Evolutionary conservation across 2,888 invertebrate species (phyloP).

Genomic region (Thera britannica): DNA sequence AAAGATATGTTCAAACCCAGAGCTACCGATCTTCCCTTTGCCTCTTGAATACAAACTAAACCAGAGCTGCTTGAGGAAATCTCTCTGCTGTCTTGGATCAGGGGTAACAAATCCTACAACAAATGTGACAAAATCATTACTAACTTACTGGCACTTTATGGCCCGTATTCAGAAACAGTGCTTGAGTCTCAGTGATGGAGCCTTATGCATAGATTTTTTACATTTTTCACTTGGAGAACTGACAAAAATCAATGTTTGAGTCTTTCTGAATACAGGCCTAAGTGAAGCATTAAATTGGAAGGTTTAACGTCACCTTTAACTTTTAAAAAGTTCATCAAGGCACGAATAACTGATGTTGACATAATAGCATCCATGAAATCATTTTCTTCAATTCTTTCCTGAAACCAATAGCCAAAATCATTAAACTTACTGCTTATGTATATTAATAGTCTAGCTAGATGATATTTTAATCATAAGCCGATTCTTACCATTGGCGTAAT

Average conservation of each 20-base stretch:
- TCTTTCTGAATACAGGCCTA: not conserved
- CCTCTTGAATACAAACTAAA: constrained; percentile 93
- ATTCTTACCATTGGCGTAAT: constrained; percentile 86
- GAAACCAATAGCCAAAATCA: constrained; percentile 2
- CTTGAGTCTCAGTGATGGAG: too few relatives aligned
- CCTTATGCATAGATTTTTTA: too few relatives aligned
- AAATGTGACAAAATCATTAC: not conserved
- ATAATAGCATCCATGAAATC: constrained; percentile 91
- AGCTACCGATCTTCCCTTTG: constrained; percentile 91
- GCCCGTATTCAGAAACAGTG: too few relatives aligned
- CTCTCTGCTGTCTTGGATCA: constrained; percentile 89
- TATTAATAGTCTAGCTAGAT: too few relatives aligned
- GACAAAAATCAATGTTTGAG: not conserved
- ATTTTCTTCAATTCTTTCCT: constrained; percentile 91
- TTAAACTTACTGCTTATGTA: too few relatives aligned
- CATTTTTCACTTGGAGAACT: not conserved
- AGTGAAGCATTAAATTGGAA: not conserved
- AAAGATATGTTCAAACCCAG: constrained; percentile 97
- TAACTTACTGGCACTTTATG: not conserved
- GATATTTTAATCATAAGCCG: not conserved
- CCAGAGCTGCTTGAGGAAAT: constrained; percentile 90
- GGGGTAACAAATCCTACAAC: constrained; percentile 84
- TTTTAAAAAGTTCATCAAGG: constrained; percentile 88
- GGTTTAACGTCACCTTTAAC: constrained; percentile 75
- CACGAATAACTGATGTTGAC: constrained; percentile 90